Evolutionary conservation across 2,797 vertebrate species (phyloP).

Genomic region (Falco novaeseelandiae): DNA sequence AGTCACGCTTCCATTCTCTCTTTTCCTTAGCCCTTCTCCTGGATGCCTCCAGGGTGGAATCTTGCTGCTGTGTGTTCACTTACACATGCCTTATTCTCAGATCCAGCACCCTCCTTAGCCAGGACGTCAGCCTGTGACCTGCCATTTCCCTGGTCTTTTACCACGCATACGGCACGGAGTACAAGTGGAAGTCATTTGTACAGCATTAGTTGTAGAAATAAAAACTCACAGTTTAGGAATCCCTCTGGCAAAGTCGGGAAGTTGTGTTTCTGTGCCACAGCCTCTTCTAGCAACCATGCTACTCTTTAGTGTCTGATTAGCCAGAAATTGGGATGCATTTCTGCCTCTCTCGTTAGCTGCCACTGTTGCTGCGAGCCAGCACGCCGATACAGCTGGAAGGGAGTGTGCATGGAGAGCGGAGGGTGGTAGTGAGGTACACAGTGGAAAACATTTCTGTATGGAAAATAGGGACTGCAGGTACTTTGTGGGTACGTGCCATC

Average conservation of each 20-base stretch:
- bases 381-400: background rate
- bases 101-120: background rate
- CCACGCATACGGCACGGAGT: accelerated
- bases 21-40: background rate
- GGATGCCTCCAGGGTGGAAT: background rate
- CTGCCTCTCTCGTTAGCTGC: background rate
- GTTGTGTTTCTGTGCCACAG: background rate
- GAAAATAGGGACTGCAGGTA: background rate
- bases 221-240: background rate
- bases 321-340: background rate
- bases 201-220: background rate
- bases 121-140: background rate
- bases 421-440: background rate
- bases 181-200: background rate
- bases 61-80: background rate
- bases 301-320: background rate
- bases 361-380: background rate
- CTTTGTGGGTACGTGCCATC: background rate
- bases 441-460: background rate
- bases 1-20: background rate
- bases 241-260: background rate
- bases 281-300: background rate
- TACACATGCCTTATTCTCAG: background rate
- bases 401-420: background rate
- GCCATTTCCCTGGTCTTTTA: background rate